phyloP scores from a whole-genome alignment of 2,797 vertebrate species.

The Chrosomus eos region DNA sequence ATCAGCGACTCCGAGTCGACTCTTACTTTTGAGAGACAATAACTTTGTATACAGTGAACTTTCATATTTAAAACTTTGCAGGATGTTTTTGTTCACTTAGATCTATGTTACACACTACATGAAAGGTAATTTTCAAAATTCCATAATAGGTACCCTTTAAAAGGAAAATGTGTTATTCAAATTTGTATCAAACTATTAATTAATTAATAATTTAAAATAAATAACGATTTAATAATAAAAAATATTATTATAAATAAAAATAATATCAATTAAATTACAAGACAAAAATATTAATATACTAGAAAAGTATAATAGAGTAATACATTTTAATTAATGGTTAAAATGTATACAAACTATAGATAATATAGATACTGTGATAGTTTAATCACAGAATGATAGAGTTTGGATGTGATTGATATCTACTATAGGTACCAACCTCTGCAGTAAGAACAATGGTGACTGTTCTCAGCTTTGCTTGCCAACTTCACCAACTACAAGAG shows the following conservation, averaged over 20 bases:
- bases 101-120: too few relatives aligned
- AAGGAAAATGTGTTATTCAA: background rate
- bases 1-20: too few relatives aligned
- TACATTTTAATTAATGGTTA: background rate
- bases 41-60: too few relatives aligned
- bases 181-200: background rate
- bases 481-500: slow-evolving; percentile 84
- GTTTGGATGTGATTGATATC: background rate
- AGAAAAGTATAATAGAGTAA: background rate
- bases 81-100: too few relatives aligned
- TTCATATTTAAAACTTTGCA: too few relatives aligned
- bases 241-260: background rate
- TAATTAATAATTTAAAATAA: background rate
- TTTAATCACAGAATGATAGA: background rate
- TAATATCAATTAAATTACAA: background rate
- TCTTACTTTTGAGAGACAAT: too few relatives aligned
- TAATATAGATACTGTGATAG: background rate
- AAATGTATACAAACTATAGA: background rate
- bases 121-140: too few relatives aligned
- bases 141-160: background rate
- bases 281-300: background rate
- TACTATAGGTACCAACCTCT: slow-evolving; percentile 84
- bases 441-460: slow-evolving; percentile 92
- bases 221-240: background rate
- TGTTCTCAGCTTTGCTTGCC: slow-evolving; percentile 97